These are phyloP conservation scores for Scolanthus callimorphus DNA, from an alignment of 92 coral and sea anemone species.

Conservation along the genomic window DNA sequence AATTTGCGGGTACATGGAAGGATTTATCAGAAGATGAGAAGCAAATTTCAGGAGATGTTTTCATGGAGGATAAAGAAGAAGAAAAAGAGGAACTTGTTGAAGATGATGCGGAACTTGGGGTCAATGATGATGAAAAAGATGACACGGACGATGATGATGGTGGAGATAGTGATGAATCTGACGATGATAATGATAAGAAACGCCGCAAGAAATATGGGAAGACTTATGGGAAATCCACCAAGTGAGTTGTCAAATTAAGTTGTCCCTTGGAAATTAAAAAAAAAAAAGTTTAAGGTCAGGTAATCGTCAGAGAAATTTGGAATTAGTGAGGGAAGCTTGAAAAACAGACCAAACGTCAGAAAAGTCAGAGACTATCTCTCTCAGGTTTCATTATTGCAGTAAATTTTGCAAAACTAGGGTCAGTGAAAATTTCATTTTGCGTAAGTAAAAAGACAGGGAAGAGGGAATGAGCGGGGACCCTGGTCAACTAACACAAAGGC, in stretches of 20 bases:
- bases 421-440: too few species aligned
- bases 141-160: slow-evolving; percentile 21
- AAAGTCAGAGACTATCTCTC: too few species aligned
- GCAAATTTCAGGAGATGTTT: neutral
- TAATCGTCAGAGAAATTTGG: too few species aligned
- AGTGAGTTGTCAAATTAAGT: slow-evolving; percentile 17
- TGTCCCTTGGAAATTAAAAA: neutral
- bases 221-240: slow-evolving; percentile 40
- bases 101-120: slow-evolving; percentile 27
- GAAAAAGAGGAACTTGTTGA: slow-evolving; percentile 11
- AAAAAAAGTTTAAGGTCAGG: too few species aligned
- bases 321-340: too few species aligned
- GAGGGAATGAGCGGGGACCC: too few species aligned
- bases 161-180: slow-evolving; percentile 48
- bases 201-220: slow-evolving; percentile 52
- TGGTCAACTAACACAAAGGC: too few species aligned
- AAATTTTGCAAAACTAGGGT: too few species aligned
- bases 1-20: slow-evolving; percentile 30
- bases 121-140: slow-evolving; percentile 20
- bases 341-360: too few species aligned
- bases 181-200: slow-evolving; percentile 43
- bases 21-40: neutral
- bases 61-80: slow-evolving; percentile 6
- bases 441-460: too few species aligned
- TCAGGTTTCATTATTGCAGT: too few species aligned